A percentile compares a stretch with the other conserved stretches of the same genome.
Evolutionary conservation across 53 echinoderm and acorn worm species (phyloP).

Genomic region (Holothuria leucospilota): DNA sequence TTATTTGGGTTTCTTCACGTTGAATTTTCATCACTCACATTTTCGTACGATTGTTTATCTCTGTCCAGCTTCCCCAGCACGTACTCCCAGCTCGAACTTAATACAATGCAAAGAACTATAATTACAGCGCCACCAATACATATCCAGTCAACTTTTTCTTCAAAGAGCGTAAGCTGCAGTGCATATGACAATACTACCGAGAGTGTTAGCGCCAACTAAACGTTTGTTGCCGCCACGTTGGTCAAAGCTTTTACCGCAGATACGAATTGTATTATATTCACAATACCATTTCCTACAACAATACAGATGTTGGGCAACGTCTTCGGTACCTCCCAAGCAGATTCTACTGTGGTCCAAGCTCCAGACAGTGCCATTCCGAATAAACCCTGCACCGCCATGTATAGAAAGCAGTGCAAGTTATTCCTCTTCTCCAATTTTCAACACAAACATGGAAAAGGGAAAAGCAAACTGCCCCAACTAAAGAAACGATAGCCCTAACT

Average conservation of each 20-base stretch:
- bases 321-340: neutral
- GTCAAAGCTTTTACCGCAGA: neutral
- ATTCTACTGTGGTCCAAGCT: neutral
- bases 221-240: neutral
- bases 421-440: neutral
- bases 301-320: neutral
- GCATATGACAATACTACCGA: neutral
- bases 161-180: neutral
- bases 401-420: neutral
- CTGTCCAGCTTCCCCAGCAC: neutral
- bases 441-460: neutral
- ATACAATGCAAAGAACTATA: neutral
- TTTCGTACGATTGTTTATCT: neutral
- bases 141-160: neutral
- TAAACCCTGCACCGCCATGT: neutral
- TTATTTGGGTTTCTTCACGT: too few relatives aligned
- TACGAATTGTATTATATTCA: neutral
- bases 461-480: neutral
- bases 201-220: neutral
- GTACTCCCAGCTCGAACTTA: neutral
- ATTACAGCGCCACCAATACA: neutral
- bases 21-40: too few relatives aligned
- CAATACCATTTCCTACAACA: neutral
- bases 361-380: neutral
- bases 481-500: neutral